Percentiles rank a stretch among this genome's conserved stretches.
Conservation (phyloP, 2,888 invertebrate species). For the Spilarctia lutea region DNA sequence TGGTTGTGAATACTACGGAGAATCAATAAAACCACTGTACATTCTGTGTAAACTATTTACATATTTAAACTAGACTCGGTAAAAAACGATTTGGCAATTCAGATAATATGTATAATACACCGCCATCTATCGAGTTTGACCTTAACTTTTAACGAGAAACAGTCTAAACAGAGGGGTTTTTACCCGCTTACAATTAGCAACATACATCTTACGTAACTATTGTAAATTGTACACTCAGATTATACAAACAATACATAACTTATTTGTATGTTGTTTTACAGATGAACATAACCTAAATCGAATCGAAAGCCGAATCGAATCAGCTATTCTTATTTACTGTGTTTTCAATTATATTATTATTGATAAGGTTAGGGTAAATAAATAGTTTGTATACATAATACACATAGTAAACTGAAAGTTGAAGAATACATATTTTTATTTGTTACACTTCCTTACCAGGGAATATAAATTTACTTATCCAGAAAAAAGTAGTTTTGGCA, state of each 20-base stretch:
- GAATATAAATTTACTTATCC: not conserved
- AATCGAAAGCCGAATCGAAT: too few species aligned
- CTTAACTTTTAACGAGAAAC: too few species aligned
- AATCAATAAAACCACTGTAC: too few species aligned
- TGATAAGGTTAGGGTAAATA: not conserved
- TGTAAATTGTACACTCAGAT: too few species aligned
- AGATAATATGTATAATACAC: too few species aligned
- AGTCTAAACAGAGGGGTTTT: too few species aligned
- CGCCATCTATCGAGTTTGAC: too few species aligned
- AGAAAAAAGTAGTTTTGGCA: not conserved
- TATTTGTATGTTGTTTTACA: not conserved
- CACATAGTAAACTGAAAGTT: not conserved
- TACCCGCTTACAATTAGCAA: not conserved
- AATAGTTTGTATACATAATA: not conserved
- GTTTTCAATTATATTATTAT: not conserved
- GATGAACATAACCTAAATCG: not conserved
- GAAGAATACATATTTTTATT: not conserved
- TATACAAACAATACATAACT: too few species aligned
- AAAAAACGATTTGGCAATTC: too few species aligned
- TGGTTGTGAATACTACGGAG: too few species aligned
- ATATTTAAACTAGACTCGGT: too few species aligned
- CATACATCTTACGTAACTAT: not conserved
- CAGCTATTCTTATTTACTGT: not conserved
- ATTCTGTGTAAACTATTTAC: too few species aligned
- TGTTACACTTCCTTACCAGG: not conserved